Evolutionary conservation across 1,140 invertebrate genomes (phyloP).

Genomic region (Drosophila sp.): DNA sequence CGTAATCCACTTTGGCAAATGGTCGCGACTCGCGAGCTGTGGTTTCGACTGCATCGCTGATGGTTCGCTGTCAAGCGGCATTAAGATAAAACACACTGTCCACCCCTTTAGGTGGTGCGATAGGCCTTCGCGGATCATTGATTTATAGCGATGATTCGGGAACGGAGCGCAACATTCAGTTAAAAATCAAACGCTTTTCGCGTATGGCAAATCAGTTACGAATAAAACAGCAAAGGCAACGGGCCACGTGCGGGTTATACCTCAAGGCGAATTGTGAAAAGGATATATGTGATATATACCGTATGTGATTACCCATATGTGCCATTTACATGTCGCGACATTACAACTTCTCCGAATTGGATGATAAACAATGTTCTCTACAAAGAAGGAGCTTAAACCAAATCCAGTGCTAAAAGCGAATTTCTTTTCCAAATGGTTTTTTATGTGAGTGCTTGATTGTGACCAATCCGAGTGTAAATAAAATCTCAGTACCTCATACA

Average conservation of each 20-base stretch:
- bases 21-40: constrained; percentile 15
- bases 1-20: constrained; percentile 53
- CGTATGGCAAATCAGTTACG: constrained; percentile 56
- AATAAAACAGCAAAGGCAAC: constrained; percentile 43
- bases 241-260: constrained; percentile 28
- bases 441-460: constrained; percentile 71
- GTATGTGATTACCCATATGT: neutral
- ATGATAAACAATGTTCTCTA: constrained; percentile 51
- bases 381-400: constrained; percentile 58
- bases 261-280: constrained; percentile 23
- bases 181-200: constrained; percentile 63
- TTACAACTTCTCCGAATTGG: constrained; percentile 15
- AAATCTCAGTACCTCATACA: constrained; percentile 27
- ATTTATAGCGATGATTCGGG: constrained; percentile 73
- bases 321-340: neutral
- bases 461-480: neutral
- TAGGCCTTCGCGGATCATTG: constrained; percentile 64
- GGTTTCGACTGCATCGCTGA: constrained; percentile 51
- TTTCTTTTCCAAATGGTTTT: constrained; percentile 82
- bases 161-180: constrained; percentile 46
- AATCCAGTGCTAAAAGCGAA: constrained; percentile 81
- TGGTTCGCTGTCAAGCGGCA: constrained; percentile 72
- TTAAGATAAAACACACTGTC: constrained; percentile 74
- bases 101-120: constrained; percentile 52
- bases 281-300: constrained; percentile 42